phyloP scores from a whole-genome alignment of 2,797 vertebrate genomes.

The Liparis tanakae region DNA sequence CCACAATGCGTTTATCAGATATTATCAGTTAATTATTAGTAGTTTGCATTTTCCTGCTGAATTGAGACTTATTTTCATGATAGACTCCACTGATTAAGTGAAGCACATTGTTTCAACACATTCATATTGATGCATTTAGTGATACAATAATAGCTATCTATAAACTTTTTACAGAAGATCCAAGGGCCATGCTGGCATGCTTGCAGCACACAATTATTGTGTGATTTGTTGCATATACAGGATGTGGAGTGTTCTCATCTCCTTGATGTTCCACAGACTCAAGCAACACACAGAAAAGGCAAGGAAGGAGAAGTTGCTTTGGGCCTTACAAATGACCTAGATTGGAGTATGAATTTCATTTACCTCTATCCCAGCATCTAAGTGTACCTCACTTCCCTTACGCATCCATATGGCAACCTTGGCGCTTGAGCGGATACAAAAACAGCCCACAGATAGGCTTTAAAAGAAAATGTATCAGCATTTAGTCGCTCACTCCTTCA shows the following conservation, averaged over 20 bases:
- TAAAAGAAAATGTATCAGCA: slow-evolving; percentile 39
- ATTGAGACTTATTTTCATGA: background rate
- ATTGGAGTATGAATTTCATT: slow-evolving; percentile 77
- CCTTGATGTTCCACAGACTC: slow-evolving; percentile 80
- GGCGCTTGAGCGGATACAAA: slow-evolving; percentile 57
- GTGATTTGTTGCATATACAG: slow-evolving; percentile 70
- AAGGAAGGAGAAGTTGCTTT: slow-evolving; percentile 77
- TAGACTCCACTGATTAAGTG: slow-evolving; percentile 9
- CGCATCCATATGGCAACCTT: slow-evolving; percentile 60
- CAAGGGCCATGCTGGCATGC: slow-evolving; percentile 52
- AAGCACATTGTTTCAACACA: slow-evolving; percentile 21
- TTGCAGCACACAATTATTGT: slow-evolving; percentile 50
- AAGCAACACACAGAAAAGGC: slow-evolving; percentile 73
- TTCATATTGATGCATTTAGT: slow-evolving; percentile 37
- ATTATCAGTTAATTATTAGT: background rate
- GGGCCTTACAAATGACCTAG: slow-evolving; percentile 82
- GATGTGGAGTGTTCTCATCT: slow-evolving; percentile 77
- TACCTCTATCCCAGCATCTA: slow-evolving; percentile 74
- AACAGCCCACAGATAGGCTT: slow-evolving; percentile 70
- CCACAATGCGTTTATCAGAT: background rate
- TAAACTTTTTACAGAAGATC: slow-evolving; percentile 63
- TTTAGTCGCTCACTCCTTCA: slow-evolving; percentile 41
- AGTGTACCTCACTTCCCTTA: slow-evolving; percentile 67
- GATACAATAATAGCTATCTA: slow-evolving; percentile 51
- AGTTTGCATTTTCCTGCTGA: background rate